Conservation (phyloP, 2,113 vertebrate species). For the Elephantulus edwardii region DNA sequence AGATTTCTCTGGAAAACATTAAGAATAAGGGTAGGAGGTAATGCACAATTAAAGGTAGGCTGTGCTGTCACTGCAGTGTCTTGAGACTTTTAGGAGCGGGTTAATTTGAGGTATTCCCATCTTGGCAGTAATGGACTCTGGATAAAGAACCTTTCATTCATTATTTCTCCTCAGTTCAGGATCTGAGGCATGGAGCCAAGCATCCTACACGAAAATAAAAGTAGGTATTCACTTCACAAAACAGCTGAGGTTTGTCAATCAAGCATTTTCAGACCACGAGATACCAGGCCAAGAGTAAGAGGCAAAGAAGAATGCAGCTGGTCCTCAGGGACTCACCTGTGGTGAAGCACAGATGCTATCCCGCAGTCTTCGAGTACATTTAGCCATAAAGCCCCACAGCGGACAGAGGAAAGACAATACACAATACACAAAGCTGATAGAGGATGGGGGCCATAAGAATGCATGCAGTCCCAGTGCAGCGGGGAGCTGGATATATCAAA, state of each 20-base stretch:
- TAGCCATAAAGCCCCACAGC: not conserved
- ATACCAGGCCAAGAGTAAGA: not conserved
- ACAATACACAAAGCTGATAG: not conserved
- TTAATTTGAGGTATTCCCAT: too few species aligned
- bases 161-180: not conserved
- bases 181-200: not conserved
- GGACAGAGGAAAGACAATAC: not conserved
- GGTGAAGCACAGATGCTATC: not conserved
- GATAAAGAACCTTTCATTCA: not conserved
- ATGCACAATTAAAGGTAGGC: not conserved
- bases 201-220: not conserved
- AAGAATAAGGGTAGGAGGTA: not conserved
- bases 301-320: not conserved
- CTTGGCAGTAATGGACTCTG: not conserved
- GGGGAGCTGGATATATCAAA: not conserved
- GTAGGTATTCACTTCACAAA: not conserved
- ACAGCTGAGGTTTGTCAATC: not conserved
- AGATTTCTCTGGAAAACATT: constrained; percentile 76
- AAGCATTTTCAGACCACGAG: not conserved
- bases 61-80: accelerated
- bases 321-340: not conserved
- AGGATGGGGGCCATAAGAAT: too few species aligned
- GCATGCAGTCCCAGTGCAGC: accelerated
- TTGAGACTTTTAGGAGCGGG: not conserved
- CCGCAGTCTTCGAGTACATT: not conserved